Percentiles rank a stretch among this genome's conserved stretches.
Evolutionary conservation across 2,888 invertebrate species (phyloP).

Genomic region (Linnaemya tessellans): DNA sequence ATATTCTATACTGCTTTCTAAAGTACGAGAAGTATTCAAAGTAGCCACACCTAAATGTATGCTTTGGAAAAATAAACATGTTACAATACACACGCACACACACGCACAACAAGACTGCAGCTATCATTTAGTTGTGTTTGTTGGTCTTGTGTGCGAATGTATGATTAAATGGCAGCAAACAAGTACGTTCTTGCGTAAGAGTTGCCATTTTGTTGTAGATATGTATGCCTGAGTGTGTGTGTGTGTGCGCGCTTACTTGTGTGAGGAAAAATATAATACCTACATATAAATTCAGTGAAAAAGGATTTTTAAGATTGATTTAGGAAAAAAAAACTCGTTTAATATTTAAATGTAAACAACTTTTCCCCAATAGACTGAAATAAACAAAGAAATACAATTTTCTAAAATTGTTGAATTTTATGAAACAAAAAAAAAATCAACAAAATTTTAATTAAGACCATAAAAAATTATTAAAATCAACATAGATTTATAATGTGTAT

Average conservation of each 20-base stretch:
- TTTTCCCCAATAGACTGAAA: neutral
- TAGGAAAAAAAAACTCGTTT: neutral
- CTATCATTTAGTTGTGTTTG: constrained; percentile 35
- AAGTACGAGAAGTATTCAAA: constrained; percentile 16
- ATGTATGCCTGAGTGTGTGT: neutral
- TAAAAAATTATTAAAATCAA: too few relatives aligned
- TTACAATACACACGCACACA: neutral
- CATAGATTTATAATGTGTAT: too few relatives aligned
- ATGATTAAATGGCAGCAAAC: constrained; percentile 27
- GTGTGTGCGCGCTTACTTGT: neutral
- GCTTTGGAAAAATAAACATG: constrained; percentile 53
- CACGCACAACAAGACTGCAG: constrained; percentile 13
- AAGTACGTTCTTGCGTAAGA: constrained; percentile 21
- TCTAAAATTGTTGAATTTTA: too few relatives aligned
- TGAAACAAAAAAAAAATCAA: neutral
- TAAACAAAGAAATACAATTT: too few relatives aligned
- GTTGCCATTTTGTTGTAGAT: constrained; percentile 37
- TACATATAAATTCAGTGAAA: constrained; percentile 27
- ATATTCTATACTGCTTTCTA: neutral
- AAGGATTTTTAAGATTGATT: constrained; percentile 14
- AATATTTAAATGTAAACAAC: neutral
- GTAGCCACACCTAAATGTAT: constrained; percentile 63
- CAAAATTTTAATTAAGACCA: neutral
- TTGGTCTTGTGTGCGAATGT: neutral
- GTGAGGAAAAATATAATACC: constrained; percentile 12